These are phyloP conservation scores for Liasis olivaceus DNA, from an alignment of 2,797 vertebrate genomes.

Conservation along the genomic window DNA sequence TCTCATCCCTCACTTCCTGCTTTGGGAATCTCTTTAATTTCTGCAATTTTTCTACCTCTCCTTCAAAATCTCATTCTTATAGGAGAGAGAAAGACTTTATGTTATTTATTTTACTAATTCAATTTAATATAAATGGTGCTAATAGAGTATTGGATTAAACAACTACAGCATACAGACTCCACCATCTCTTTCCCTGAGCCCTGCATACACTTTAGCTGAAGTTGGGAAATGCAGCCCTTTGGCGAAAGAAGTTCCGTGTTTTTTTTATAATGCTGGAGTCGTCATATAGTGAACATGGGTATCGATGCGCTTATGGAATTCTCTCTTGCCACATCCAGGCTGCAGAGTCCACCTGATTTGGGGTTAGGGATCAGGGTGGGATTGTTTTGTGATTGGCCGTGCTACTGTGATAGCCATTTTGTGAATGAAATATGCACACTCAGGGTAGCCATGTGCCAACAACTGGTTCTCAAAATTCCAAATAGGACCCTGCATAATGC, in stretches of 20 bases:
- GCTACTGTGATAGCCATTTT: not conserved
- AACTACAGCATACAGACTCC: constrained; percentile 3
- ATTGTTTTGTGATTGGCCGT: not conserved
- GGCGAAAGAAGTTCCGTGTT: too few relatives aligned
- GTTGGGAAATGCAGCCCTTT: too few relatives aligned
- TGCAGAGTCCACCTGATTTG: not conserved
- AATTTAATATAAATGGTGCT: not conserved
- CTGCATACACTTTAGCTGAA: not conserved
- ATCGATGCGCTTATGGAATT: too few relatives aligned
- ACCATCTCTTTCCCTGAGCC: not conserved
- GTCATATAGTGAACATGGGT: too few relatives aligned
- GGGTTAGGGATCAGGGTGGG: not conserved
- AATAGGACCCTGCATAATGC: not conserved
- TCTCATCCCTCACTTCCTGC: not conserved
- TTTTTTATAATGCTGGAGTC: too few relatives aligned
- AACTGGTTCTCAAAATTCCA: not conserved
- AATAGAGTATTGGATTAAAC: constrained; percentile 15
- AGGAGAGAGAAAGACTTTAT: not conserved
- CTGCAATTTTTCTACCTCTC: not conserved
- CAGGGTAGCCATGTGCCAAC: not conserved
- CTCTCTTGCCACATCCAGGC: too few relatives aligned
- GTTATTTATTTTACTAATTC: not conserved
- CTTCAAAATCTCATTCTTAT: not conserved
- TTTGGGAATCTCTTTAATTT: constrained; percentile 12
- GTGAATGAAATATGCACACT: not conserved